Evolutionary conservation across 2,888 invertebrate genomes (phyloP).

Genomic region (Lasioglossum vierecki): DNA sequence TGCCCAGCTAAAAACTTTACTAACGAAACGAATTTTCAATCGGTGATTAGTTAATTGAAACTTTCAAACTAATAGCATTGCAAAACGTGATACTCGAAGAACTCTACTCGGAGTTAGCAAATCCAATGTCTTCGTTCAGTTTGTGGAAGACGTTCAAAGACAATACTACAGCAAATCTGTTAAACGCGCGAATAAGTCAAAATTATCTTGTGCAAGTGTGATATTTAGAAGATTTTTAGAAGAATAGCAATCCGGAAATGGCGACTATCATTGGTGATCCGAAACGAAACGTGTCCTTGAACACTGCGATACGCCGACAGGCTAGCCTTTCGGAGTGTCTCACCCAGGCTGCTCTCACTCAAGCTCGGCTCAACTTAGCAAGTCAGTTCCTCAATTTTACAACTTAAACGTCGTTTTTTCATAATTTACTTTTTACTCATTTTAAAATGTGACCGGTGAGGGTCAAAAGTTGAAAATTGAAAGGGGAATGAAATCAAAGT

Average conservation of each 20-base stretch:
- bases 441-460: background rate
- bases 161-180: constrained; percentile 29
- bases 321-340: constrained; percentile 80
- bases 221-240: background rate
- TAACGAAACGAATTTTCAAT: background rate
- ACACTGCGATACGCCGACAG: constrained; percentile 75
- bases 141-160: constrained; percentile 9
- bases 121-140: background rate
- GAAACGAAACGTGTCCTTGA: constrained; percentile 75
- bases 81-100: background rate
- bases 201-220: background rate
- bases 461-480: too few relatives aligned
- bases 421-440: background rate
- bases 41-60: background rate
- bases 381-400: constrained; percentile 76
- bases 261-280: constrained; percentile 74
- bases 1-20: background rate
- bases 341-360: constrained; percentile 79
- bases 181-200: constrained; percentile 30
- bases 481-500: background rate
- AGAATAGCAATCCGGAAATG: constrained; percentile 62
- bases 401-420: background rate
- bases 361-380: constrained; percentile 81
- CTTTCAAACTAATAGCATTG: background rate
- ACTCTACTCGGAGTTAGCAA: background rate